Evolutionary conservation across 1,140 invertebrate genomes (phyloP).

Genomic region (Drosophila arizonae): DNA sequence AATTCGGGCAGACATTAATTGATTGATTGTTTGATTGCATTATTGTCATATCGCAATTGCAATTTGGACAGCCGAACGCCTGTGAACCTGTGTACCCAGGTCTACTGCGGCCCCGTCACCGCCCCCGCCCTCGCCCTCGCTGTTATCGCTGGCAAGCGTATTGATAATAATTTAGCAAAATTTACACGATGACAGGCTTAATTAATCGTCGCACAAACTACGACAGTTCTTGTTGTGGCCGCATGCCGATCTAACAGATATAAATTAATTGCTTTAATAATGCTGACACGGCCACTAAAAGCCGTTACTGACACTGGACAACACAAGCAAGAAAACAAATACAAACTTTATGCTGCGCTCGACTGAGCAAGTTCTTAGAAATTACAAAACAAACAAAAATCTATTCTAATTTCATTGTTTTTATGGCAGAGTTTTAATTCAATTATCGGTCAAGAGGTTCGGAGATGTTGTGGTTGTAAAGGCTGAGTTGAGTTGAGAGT

Average conservation of each 20-base stretch:
- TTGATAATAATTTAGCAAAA: constrained; percentile 74
- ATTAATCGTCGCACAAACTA: constrained; percentile 58
- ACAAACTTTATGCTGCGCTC: too few species aligned
- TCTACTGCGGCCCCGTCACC: not conserved
- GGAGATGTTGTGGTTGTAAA: too few species aligned
- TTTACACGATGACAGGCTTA: constrained; percentile 74
- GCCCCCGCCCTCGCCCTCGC: constrained; percentile 30
- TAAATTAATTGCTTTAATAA: constrained; percentile 38
- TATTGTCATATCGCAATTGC: constrained; percentile 77
- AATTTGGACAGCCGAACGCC: constrained; percentile 44
- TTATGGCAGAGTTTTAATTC: not conserved
- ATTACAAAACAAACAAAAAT: not conserved
- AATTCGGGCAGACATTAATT: constrained; percentile 78
- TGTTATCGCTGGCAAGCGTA: constrained; percentile 39
- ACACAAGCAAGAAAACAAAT: too few species aligned
- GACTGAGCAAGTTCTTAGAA: too few species aligned
- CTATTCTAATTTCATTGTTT: constrained; percentile 5
- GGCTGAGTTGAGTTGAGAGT: too few species aligned
- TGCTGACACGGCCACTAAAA: not conserved
- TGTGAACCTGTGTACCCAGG: constrained; percentile 6
- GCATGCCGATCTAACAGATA: constrained; percentile 31
- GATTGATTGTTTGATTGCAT: constrained; percentile 81
- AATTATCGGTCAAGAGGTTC: not conserved
- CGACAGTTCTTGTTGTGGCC: constrained; percentile 1
- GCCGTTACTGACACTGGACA: not conserved